These are phyloP conservation scores for Alviniconcha marisindica DNA, from an alignment of 1,140 invertebrate genomes.

Conservation along the genomic window DNA sequence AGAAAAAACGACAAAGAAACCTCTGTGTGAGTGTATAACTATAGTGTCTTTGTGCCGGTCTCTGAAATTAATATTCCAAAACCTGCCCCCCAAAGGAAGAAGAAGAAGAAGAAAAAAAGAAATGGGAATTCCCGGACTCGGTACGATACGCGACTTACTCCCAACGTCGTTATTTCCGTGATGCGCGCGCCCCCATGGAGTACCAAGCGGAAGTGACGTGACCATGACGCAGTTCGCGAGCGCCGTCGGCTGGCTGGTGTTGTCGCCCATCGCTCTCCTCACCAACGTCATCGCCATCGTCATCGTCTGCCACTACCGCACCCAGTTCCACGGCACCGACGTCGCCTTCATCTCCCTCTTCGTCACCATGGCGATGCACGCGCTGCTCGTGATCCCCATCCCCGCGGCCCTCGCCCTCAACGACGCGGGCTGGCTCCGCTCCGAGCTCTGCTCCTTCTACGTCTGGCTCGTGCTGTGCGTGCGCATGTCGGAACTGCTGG, in stretches of 20 bases:
- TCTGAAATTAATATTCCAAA: too few relatives aligned
- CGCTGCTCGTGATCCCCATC: constrained; percentile 50
- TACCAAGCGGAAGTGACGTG: constrained; percentile 18
- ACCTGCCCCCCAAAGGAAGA: too few relatives aligned
- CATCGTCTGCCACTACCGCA: constrained; percentile 54
- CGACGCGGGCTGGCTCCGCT: constrained; percentile 36
- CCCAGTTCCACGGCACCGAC: constrained; percentile 59
- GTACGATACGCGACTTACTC: too few relatives aligned
- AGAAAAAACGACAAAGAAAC: too few relatives aligned
- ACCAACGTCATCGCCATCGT: constrained; percentile 53
- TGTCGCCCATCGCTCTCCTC: constrained; percentile 55
- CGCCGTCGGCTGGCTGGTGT: constrained; percentile 59
- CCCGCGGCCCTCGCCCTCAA: constrained; percentile 44
- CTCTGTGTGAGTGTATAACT: too few relatives aligned
- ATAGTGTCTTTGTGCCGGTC: too few relatives aligned
- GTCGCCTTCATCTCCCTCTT: constrained; percentile 56
- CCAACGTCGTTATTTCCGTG: background rate
- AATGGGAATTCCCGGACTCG: too few relatives aligned
- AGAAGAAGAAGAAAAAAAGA: too few relatives aligned
- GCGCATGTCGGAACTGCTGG: constrained; percentile 51
- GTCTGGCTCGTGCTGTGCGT: constrained; percentile 54
- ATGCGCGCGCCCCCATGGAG: background rate
- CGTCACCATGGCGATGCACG: constrained; percentile 51
- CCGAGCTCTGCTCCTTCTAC: constrained; percentile 53
- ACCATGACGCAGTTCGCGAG: constrained; percentile 51